A percentile compares a stretch with the other conserved stretches of the same genome.
phyloP scores from a whole-genome alignment of 2,888 invertebrate species.

The Rosalia funebris region DNA sequence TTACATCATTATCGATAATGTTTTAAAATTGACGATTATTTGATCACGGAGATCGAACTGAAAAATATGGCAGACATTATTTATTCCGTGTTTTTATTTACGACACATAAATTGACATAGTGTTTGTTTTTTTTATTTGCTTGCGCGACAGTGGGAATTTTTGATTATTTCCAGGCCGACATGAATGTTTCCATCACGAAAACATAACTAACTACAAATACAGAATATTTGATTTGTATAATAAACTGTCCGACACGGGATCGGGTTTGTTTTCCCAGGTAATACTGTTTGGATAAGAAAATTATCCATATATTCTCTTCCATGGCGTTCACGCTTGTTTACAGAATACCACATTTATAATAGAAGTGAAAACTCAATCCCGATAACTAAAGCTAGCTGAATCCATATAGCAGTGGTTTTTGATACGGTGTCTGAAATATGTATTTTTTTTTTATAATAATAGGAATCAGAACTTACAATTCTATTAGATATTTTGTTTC shows the following conservation, averaged over 20 bases:
- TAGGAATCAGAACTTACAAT: too few relatives aligned
- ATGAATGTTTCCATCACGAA: conserved; percentile 43
- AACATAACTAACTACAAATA: conserved; percentile 36
- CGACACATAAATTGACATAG: conserved; percentile 4
- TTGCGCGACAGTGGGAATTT: conserved; percentile 49
- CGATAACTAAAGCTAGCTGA: too few relatives aligned
- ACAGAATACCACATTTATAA: background rate
- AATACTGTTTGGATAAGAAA: conserved; percentile 25
- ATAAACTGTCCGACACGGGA: conserved; percentile 7
- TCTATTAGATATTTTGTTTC: too few relatives aligned
- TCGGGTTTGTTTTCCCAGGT: conserved; percentile 11
- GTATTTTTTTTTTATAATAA: too few relatives aligned
- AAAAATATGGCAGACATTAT: background rate
- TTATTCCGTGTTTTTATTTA: conserved; percentile 14
- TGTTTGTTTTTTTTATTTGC: conserved; percentile 33
- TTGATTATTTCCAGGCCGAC: conserved; percentile 46
- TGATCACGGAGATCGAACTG: background rate
- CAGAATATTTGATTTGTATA: conserved; percentile 44
- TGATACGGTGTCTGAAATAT: too few relatives aligned
- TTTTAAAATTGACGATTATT: conserved; percentile 5
- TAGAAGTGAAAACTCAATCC: too few relatives aligned
- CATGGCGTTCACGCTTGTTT: background rate
- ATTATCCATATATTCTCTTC: conserved; percentile 22
- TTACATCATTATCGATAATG: conserved; percentile 17
- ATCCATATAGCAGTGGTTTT: too few relatives aligned